phyloP scores from a whole-genome alignment of 1,140 invertebrate genomes.

The Leptinotarsa texana region DNA sequence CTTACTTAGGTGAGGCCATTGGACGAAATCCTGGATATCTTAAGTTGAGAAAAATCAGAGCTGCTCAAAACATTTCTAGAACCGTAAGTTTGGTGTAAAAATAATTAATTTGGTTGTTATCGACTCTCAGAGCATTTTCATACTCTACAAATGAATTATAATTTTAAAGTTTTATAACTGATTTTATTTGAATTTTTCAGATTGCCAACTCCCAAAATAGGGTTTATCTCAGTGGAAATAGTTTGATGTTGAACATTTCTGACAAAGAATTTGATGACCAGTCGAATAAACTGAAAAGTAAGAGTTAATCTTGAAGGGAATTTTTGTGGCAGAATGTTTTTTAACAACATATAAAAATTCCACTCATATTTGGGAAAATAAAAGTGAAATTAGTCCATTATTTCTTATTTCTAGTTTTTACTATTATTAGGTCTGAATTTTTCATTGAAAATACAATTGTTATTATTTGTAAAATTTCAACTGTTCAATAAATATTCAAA shows the following conservation, averaged over 20 bases:
- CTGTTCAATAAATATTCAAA: conserved; percentile 20
- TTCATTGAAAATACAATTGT: conserved; percentile 19
- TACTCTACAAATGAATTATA: no score
- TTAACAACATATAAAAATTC: neutral
- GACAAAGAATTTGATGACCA: conserved; percentile 91
- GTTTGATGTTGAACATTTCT: conserved; percentile 96
- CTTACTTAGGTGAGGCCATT: conserved; percentile 92
- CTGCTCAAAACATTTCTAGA: conserved; percentile 95
- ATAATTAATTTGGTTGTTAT: neutral
- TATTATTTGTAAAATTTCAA: conserved; percentile 27
- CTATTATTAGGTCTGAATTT: conserved; percentile 10
- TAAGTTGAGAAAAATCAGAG: conserved; percentile 95
- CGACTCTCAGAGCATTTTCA: no score
- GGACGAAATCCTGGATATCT: conserved; percentile 95
- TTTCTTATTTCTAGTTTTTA: conserved; percentile 3
- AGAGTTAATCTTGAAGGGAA: conserved; percentile 57
- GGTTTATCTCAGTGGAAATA: conserved; percentile 90
- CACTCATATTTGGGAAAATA: neutral
- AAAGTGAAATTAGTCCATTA: neutral
- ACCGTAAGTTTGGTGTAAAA: conserved; percentile 69
- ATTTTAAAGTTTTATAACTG: neutral
- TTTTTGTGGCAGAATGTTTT: neutral
- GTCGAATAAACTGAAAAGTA: conserved; percentile 82
- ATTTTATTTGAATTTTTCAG: conserved; percentile 58
- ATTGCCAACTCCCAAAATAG: conserved; percentile 93